phyloP scores from a whole-genome alignment of 2,113 vertebrate species.

The Syrmaticus mikado region DNA sequence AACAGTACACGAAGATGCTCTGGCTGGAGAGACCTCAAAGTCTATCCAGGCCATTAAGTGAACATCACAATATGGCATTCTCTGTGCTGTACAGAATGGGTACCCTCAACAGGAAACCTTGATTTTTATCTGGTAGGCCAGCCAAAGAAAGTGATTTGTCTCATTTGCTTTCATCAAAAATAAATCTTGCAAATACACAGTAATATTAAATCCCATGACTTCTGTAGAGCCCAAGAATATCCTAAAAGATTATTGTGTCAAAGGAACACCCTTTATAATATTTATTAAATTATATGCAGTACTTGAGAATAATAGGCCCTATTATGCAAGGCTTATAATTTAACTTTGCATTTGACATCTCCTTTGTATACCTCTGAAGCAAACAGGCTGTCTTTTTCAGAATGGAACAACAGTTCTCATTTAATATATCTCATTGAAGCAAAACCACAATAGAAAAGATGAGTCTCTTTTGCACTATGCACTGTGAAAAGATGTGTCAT shows the following conservation, averaged over 20 bases:
- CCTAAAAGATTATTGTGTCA: not conserved
- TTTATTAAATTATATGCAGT: conserved; percentile 32
- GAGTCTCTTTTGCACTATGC: not conserved
- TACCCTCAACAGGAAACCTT: not conserved
- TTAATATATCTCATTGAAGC: conserved; percentile 18
- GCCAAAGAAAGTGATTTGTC: not conserved
- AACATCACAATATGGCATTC: not conserved
- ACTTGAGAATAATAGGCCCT: conserved; percentile 23
- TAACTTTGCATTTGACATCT: conserved; percentile 50
- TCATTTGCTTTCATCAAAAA: not conserved
- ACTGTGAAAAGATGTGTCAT: conserved; percentile 33
- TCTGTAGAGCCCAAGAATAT: not conserved
- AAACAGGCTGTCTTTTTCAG: conserved; percentile 36
- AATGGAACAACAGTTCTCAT: conserved; percentile 20
- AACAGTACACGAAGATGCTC: not conserved
- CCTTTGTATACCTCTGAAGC: conserved; percentile 20
- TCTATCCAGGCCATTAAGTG: not conserved
- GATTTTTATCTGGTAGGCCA: not conserved
- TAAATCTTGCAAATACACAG: not conserved
- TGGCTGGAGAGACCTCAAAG: not conserved
- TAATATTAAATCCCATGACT: not conserved
- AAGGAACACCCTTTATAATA: not conserved
- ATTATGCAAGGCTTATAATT: conserved; percentile 37
- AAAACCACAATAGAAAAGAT: conserved; percentile 4
- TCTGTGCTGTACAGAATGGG: not conserved